These are phyloP conservation scores for Drosophila tsacasi DNA, from an alignment of 1,140 invertebrate genomes.

Conservation along the genomic window DNA sequence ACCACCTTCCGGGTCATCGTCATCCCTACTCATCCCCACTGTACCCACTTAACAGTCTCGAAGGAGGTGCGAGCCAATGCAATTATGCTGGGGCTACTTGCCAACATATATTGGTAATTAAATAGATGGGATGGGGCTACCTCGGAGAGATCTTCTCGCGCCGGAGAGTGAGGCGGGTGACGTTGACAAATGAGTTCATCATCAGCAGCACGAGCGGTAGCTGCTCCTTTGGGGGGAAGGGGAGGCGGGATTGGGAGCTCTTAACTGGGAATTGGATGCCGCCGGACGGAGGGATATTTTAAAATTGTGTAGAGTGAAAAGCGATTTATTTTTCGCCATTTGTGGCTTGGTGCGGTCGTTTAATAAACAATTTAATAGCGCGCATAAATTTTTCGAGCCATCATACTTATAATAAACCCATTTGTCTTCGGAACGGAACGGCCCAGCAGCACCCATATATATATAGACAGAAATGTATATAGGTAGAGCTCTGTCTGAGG, in stretches of 20 bases:
- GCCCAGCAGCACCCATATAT: slow-evolving; percentile 35
- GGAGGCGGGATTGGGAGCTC: neutral
- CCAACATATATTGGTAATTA: slow-evolving; percentile 79
- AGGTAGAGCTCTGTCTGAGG: slow-evolving; percentile 23
- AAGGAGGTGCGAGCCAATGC: slow-evolving; percentile 52
- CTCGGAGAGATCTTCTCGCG: slow-evolving; percentile 24
- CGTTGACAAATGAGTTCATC: slow-evolving; percentile 83
- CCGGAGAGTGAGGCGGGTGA: slow-evolving; percentile 42
- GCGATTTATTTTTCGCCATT: slow-evolving; percentile 82
- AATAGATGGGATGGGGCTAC: slow-evolving; percentile 67
- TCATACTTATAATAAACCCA: slow-evolving; percentile 82
- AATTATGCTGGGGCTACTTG: slow-evolving; percentile 69
- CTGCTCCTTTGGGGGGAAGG: slow-evolving; percentile 1
- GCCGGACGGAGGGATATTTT: slow-evolving; percentile 27
- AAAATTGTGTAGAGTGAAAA: slow-evolving; percentile 75
- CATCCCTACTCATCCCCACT: slow-evolving; percentile 22
- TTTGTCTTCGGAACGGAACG: slow-evolving; percentile 68
- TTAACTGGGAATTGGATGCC: slow-evolving; percentile 18
- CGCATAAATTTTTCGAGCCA: slow-evolving; percentile 77
- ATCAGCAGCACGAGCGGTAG: slow-evolving; percentile 68
- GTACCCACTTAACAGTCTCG: slow-evolving; percentile 26
- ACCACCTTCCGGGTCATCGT: neutral
- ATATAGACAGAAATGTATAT: neutral
- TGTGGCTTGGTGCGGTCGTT: slow-evolving; percentile 70
- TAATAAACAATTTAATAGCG: slow-evolving; percentile 83